Percentiles rank a stretch among this genome's conserved stretches.
Conservation (phyloP, 2,888 invertebrate genomes). For the Lysandra coridon region DNA sequence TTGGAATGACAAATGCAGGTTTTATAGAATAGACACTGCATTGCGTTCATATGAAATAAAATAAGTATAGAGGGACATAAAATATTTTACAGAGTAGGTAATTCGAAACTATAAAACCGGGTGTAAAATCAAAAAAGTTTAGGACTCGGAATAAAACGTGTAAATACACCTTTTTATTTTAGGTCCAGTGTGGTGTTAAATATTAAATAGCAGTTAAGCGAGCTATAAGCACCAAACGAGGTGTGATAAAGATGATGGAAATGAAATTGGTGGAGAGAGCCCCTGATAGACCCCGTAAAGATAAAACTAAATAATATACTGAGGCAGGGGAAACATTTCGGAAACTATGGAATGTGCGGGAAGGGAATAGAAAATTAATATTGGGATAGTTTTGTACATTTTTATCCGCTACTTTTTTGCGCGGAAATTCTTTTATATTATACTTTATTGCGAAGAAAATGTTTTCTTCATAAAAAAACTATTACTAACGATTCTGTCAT, state of each 20-base stretch:
- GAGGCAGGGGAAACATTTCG: neutral
- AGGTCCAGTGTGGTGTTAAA: neutral
- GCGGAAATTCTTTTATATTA: neutral
- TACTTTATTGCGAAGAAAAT: neutral
- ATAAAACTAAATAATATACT: slow-evolving; percentile 10
- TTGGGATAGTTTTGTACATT: neutral
- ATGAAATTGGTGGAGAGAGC: slow-evolving; percentile 3
- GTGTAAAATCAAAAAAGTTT: neutral
- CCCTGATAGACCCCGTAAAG: neutral
- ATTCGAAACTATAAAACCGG: neutral
- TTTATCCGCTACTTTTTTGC: neutral
- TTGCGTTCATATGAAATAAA: neutral
- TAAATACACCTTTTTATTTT: neutral
- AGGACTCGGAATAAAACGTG: neutral
- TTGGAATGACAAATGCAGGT: too few relatives aligned
- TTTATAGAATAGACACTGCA: neutral
- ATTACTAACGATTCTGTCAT: neutral
- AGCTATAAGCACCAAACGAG: neutral
- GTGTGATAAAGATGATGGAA: slow-evolving; percentile 13
- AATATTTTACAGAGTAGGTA: neutral
- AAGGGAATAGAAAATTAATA: neutral
- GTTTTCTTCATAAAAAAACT: neutral
- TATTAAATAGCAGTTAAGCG: slow-evolving; percentile 8
- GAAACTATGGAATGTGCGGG: neutral
- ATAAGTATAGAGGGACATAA: neutral